A percentile compares a stretch with the other conserved stretches of the same genome.
These are phyloP conservation scores for Saccostrea glomerata DNA, from an alignment of 1,140 invertebrate genomes.

Conservation along the genomic window DNA sequence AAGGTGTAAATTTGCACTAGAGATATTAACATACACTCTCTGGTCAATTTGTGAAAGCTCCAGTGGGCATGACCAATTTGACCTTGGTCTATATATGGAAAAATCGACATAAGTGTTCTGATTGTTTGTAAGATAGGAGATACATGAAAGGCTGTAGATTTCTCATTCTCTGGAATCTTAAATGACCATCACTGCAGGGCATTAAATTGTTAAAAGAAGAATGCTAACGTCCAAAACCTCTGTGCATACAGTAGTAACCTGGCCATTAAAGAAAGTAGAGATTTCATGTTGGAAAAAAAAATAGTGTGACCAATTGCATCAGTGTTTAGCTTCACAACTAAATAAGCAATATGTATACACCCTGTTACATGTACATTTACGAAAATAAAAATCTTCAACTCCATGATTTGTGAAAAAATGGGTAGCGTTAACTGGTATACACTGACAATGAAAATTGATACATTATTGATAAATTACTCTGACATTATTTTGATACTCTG, in stretches of 20 bases:
- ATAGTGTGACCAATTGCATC: no score
- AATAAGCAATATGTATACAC: no score
- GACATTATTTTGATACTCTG: no score
- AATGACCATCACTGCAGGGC: constrained; percentile 22
- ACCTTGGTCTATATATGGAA: constrained; percentile 36
- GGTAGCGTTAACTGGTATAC: no score
- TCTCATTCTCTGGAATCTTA: constrained; percentile 19
- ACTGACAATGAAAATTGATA: no score
- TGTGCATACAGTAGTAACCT: background rate
- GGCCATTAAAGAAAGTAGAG: no score
- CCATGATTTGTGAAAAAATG: no score
- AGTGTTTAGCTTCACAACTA: no score
- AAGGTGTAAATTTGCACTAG: constrained; percentile 3
- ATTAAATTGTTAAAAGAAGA: background rate
- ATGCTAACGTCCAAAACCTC: background rate
- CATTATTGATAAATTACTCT: no score
- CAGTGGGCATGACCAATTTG: constrained; percentile 35
- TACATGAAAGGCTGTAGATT: constrained; percentile 31
- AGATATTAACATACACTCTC: background rate
- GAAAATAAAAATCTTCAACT: no score
- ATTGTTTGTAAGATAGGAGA: constrained; percentile 17
- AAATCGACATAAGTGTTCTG: constrained; percentile 31
- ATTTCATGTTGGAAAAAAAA: no score
- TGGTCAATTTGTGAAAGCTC: constrained; percentile 23
- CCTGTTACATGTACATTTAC: no score